Percentiles rank a stretch among this genome's conserved stretches.
These are phyloP conservation scores for Hylaeus anthracinus DNA, from an alignment of 1,140 invertebrate species.

Conservation along the genomic window DNA sequence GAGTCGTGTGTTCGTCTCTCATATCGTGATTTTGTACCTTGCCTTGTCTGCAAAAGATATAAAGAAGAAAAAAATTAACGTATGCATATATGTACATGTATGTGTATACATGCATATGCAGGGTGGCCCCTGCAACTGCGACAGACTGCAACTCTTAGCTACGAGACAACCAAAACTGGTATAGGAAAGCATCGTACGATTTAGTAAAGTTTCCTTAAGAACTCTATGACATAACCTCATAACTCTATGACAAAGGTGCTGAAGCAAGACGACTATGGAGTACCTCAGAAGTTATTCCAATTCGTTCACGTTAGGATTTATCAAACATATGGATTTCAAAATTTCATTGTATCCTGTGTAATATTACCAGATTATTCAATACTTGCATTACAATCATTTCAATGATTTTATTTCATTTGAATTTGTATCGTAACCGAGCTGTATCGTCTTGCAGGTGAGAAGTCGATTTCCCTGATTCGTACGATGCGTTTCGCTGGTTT, in stretches of 20 bases:
- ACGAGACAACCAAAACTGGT: background rate
- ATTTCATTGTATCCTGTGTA: no score
- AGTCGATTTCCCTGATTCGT: background rate
- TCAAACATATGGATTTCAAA: no score
- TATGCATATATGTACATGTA: constrained; percentile 31
- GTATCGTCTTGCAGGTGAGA: background rate
- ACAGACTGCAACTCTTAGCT: background rate
- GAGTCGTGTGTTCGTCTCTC: constrained; percentile 31
- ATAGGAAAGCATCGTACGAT: background rate
- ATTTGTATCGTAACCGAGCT: no score
- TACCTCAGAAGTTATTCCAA: no score
- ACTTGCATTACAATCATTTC: no score
- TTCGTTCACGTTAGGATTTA: no score
- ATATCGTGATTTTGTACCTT: constrained; percentile 39
- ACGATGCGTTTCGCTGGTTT: background rate
- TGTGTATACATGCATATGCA: constrained; percentile 28
- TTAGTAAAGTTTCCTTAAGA: background rate
- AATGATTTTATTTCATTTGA: no score
- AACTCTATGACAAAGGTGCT: no score
- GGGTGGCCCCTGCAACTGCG: background rate
- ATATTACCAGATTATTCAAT: no score
- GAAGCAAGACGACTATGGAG: no score
- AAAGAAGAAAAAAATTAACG: background rate
- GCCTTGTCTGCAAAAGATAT: constrained; percentile 17
- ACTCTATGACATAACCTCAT: no score